Evolutionary conservation across 2,888 invertebrate species (phyloP), one percentile per base, ranked within the genome.

Genomic region (Rambutsinella grinnellia): DNA sequence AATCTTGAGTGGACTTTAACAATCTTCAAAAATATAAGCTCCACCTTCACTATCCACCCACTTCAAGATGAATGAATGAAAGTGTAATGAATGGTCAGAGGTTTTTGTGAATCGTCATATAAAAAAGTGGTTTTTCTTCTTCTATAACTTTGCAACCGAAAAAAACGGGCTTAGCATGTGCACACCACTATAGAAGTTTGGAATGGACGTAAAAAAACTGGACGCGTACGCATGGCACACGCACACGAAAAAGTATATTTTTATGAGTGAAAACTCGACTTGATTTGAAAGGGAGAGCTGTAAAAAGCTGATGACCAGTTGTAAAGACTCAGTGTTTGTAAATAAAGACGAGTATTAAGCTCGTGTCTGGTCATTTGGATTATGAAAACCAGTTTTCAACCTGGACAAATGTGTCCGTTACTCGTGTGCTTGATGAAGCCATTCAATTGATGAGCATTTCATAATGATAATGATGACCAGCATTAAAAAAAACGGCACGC

Each of bases 111-210:
- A 46, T 51, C 49, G n/a, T 17, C 49, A 5, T 23, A 24, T 26
- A 24, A 72, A 72, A 75, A 75, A 75, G 67, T 68, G 67, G 75
- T 75, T 75, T 75, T 66, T 68, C 68, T 75, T 57, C 49, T 57
- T 54, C n/a, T n/a, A n/a, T n/a, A n/a, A n/a, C n/a, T n/a, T n/a
- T n/a, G n/a, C n/a, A n/a, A n/a, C n/a, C n/a, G n/a, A n/a, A n/a
- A n/a, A n/a, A n/a, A n/a, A n/a, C n/a, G n/a, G n/a, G n/a, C n/a
- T n/a, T n/a, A n/a, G n/a, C n/a, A n/a, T n/a, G n/a, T n/a, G n/a
- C 36, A 36, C 36, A 36, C 36, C 13, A n/a, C 36, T 36, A 36
- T 13, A 36, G 13, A 36, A 36, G n/a, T n/a, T n/a, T n/a, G n/a
- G n/a, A 36, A 36, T 36, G 13, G 36, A 36, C 36, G 13, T 36